phyloP scores from a whole-genome alignment of 2,888 invertebrate species.

The Apamea sordens region DNA sequence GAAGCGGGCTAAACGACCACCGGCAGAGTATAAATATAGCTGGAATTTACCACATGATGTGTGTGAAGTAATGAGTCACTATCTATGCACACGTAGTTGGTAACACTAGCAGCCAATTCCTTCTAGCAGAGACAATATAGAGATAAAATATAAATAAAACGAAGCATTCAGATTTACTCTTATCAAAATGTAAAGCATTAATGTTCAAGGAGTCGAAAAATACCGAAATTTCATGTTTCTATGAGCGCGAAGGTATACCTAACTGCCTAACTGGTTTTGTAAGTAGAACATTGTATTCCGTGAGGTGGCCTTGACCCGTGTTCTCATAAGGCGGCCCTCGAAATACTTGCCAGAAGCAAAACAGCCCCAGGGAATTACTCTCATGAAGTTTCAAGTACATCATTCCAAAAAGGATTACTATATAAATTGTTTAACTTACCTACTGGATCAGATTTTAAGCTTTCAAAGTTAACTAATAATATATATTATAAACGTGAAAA shows the following conservation, averaged over 20 bases:
- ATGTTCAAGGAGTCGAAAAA: neutral
- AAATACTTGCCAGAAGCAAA: slow-evolving; percentile 55
- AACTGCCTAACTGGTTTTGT: slow-evolving; percentile 61
- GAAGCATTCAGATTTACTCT: neutral
- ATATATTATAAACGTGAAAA: too few relatives aligned
- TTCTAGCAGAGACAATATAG: neutral
- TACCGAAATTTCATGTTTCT: slow-evolving; percentile 32
- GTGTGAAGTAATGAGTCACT: neutral
- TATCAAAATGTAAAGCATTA: slow-evolving; percentile 2
- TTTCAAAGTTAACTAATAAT: neutral
- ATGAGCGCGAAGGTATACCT: slow-evolving; percentile 44
- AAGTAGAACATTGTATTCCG: slow-evolving; percentile 65
- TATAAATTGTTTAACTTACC: slow-evolving; percentile 25
- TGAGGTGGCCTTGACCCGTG: slow-evolving; percentile 67
- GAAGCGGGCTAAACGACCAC: too few relatives aligned
- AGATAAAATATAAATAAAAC: slow-evolving; percentile 4
- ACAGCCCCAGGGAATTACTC: slow-evolving; percentile 51
- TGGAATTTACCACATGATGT: neutral
- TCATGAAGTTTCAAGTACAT: slow-evolving; percentile 48
- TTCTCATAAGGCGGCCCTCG: slow-evolving; percentile 51
- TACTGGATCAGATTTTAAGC: slow-evolving; percentile 2
- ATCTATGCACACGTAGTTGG: neutral
- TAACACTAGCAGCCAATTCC: neutral
- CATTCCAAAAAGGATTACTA: slow-evolving; percentile 38
- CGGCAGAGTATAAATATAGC: neutral